Base-by-base conservation (phyloP, 2,888 invertebrate species). In the Temnothorax rugatulus region DNA sequence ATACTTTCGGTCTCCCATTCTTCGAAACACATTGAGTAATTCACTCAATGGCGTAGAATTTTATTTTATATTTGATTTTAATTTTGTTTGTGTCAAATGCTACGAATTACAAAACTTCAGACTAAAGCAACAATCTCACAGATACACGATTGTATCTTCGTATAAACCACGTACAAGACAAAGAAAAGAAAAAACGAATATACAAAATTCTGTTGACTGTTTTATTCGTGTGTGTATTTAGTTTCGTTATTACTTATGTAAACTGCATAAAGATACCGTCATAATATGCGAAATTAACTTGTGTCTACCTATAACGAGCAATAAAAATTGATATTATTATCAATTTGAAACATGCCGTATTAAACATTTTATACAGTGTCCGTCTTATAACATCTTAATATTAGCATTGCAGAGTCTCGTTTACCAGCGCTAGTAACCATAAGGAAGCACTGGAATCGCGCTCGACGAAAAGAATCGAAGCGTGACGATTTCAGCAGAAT, bases 401-500 rank as follows among this genome's bases (percentile, higher is more conserved):
- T 76, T 38, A 21, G 9, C 1, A 64, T 61, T 11, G 61, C 2
- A 13, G 21, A 2, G 21, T 15, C 18, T 50, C 63, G 38, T 50
- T 74, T 50, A 59, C 47, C 18, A 9, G 44, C 18, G 15, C 4
- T 47, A 38, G 47, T 52, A 52, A 54, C 21, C 54, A 75, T 44
- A 71, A 76, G 69, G 59, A 61, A 64, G 38, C 59, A 38, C 44
- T 29, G 61, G 68, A 73, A 38, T 21, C 44, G 44, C 75, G 50
- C 25, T 38, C 68, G 77, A 44, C 64, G 54, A 47, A 61, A 75
- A 75, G 75, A 76, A 87, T 69, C 76, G 75, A 81, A 64, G 84
- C 81, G 84, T 77, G 84, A 79, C 76, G 71, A 84, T 83, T 71
- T 73, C 71, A 21, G 64, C 9, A 34, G 73, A 81, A 86, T 54